Percentiles rank a stretch among this genome's conserved stretches.
These are phyloP conservation scores for Chymomyza caudatula DNA, from an alignment of 2,888 invertebrate species.

Conservation along the genomic window DNA sequence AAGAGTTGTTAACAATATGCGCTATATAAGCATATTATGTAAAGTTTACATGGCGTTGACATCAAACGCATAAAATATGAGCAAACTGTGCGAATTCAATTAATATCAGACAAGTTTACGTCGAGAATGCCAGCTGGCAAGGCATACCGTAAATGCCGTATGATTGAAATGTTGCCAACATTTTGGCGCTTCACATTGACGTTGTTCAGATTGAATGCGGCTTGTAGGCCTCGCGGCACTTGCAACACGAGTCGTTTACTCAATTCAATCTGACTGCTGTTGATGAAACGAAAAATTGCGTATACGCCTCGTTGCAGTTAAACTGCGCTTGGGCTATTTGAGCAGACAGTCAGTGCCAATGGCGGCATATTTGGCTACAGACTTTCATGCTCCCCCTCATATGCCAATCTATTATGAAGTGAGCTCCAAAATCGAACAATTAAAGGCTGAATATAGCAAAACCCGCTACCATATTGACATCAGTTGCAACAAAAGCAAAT, in stretches of 20 bases:
- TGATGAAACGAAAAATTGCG: constrained; percentile 56
- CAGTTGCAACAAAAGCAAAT: background rate
- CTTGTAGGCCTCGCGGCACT: constrained; percentile 22
- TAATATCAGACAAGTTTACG: background rate
- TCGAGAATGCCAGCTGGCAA: background rate
- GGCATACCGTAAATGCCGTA: background rate
- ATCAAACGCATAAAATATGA: constrained; percentile 9
- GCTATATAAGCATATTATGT: constrained; percentile 5
- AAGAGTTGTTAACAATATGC: constrained; percentile 46
- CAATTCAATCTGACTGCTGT: constrained; percentile 32
- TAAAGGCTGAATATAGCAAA: background rate
- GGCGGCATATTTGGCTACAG: background rate
- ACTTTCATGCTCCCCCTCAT: background rate
- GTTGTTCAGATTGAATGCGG: constrained; percentile 4
- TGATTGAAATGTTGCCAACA: no score
- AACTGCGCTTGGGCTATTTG: constrained; percentile 3
- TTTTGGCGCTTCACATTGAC: background rate
- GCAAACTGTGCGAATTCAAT: constrained; percentile 5
- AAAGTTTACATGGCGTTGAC: background rate
- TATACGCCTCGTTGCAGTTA: constrained; percentile 18
- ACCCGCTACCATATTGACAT: background rate
- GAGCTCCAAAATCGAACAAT: background rate
- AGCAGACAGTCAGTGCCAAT: constrained; percentile 18
- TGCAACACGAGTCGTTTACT: constrained; percentile 5
- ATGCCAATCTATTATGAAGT: constrained; percentile 11